Evolutionary conservation across 64 coral and sea anemone genomes (phyloP).

Genomic region (Montipora foliosa): DNA sequence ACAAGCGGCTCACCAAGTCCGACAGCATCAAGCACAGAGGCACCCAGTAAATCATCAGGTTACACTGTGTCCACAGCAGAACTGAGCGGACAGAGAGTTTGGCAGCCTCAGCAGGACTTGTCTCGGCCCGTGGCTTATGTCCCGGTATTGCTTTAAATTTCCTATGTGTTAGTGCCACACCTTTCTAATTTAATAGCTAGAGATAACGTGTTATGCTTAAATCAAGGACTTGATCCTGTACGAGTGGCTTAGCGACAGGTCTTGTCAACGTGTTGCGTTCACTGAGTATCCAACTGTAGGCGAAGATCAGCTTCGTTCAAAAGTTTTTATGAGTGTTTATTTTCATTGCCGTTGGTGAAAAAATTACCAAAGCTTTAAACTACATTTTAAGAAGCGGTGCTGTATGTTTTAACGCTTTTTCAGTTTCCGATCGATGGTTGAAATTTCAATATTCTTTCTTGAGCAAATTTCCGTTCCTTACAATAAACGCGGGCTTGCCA

Average conservation of each 20-base stretch:
- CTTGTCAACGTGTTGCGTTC: slow-evolving; percentile 8
- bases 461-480: slow-evolving; percentile 95
- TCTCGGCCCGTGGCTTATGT: slow-evolving; percentile 92
- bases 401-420: slow-evolving; percentile 1
- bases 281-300: neutral
- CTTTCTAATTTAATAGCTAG: slow-evolving; percentile 73
- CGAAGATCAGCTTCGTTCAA: slow-evolving; percentile 1
- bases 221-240: slow-evolving; percentile 25
- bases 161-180: slow-evolving; percentile 68
- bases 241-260: neutral
- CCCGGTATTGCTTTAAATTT: slow-evolving; percentile 98
- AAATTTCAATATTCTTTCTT: slow-evolving; percentile 39
- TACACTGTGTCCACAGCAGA: slow-evolving; percentile 79
- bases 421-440: neutral
- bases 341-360: slow-evolving; percentile 1
- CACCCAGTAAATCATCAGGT: slow-evolving; percentile 56
- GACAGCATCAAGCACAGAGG: slow-evolving; percentile 82
- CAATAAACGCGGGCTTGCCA: slow-evolving; percentile 76
- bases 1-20: slow-evolving; percentile 83
- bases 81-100: slow-evolving; percentile 81
- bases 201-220: slow-evolving; percentile 69
- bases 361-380: neutral
- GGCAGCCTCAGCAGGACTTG: slow-evolving; percentile 95
- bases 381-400: slow-evolving; percentile 1
- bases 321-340: slow-evolving; percentile 4